Evolutionary conservation across 2,888 invertebrate genomes (phyloP), one percentile per base, ranked within the genome.

Genomic region (Apamea epomidion): DNA sequence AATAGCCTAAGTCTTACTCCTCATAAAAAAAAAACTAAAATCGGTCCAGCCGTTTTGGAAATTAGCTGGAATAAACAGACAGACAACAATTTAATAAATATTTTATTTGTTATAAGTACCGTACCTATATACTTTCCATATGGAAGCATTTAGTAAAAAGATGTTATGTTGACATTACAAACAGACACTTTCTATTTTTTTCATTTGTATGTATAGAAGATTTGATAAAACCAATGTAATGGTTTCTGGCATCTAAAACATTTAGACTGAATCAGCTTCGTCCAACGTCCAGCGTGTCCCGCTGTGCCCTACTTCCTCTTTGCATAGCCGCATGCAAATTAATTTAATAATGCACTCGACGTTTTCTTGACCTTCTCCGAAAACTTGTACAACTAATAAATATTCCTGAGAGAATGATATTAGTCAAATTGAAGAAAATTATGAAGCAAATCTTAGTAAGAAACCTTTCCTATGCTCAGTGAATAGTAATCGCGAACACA

Each of bases 301-400:
- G 67, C 71, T 68, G 71, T 10, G 78, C 32, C 1, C 8, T 6
- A 71, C 60, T 54, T 54, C 37, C 51, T 29, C 71, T 62, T 45
- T 29, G 67, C 71, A 78, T n/a, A 54, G 42, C 67, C 37, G 58
- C 51, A 72, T 72, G 37, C 29, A 72, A 72, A 84, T 84, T 72
- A 78, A 72, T 78, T 84, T 78, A 72, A 72, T 78, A 78, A 72
- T 84, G 54, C 71, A 78, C 60, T 78, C 51, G 16, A 78, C 16
- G 42, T 42, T 77, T 58, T 83, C 62, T 83, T 64, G 62, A 45
- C 7, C 29, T 76, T 69, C 64, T 68, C 21, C 1, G 32, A 71
- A 78, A 84, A 54, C 37, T 81, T 62, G 4, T 25, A 10, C 10
- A 2, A 60, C 16, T 25, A 18, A 82, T 74, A 58, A 18, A 82